These are phyloP conservation scores for Morpho helenor DNA, from an alignment of 2,888 invertebrate species.

Conservation along the genomic window DNA sequence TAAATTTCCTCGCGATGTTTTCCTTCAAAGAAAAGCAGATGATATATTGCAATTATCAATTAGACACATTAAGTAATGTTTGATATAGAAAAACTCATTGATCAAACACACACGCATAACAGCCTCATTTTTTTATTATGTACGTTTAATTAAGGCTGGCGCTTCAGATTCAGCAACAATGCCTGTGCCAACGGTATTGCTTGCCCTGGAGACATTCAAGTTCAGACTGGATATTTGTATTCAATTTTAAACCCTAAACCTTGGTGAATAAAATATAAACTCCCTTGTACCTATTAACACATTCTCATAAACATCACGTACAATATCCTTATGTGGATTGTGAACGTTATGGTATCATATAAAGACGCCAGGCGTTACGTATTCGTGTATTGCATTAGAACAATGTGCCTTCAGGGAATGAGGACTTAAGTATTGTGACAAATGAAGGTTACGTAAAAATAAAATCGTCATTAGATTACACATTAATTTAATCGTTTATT, in stretches of 20 bases:
- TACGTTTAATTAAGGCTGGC: neutral
- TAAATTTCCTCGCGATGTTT: too few species aligned
- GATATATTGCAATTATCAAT: too few species aligned
- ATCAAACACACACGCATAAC: too few species aligned
- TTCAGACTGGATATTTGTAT: neutral
- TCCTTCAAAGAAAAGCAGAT: too few species aligned
- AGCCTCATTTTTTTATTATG: too few species aligned
- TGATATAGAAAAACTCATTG: too few species aligned
- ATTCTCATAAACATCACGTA: constrained; percentile 17
- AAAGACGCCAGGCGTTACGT: constrained; percentile 7
- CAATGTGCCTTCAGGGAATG: constrained; percentile 19
- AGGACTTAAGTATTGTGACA: constrained; percentile 6
- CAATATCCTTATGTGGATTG: constrained; percentile 5
- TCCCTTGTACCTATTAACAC: neutral
- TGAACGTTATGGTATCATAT: constrained; percentile 11
- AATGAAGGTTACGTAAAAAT: constrained; percentile 3
- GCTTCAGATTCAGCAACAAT: constrained; percentile 8
- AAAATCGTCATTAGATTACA: neutral
- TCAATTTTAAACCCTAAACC: neutral
- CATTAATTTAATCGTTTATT: too few species aligned
- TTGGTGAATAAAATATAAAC: neutral
- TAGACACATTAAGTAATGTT: too few species aligned
- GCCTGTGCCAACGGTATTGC: neutral
- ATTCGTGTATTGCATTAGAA: constrained; percentile 15
- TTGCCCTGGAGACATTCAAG: constrained; percentile 8